Base-by-base conservation (phyloP, 2,888 invertebrate genomes). In the Terebella lapidaria region DNA sequence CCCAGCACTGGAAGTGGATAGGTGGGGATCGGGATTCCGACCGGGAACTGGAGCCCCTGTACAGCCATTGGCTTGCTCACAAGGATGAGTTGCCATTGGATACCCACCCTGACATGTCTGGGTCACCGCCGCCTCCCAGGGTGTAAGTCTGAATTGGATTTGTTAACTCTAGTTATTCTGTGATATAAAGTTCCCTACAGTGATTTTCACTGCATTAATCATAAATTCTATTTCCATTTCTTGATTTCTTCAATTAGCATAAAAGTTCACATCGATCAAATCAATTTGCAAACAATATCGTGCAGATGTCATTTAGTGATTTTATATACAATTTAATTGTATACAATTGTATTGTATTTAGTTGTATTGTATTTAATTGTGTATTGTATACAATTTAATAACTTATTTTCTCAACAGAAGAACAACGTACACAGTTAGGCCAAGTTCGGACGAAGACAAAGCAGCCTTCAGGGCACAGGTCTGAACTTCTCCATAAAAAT, bases 21-120 rank as follows among this genome's bases (percentile, higher is more conserved):
- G 94, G 94, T 1, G 92, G 92, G 3, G 94, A 94, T 0, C 84
- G 94, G 3, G 94, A 95, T 78, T 15, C 46, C 3, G 94, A 94
- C 79, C 10, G 58, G 1, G 85, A 89, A 46, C 82, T 94, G 18
- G 83, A 86, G 3, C 85, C 87, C 2, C 81, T 94, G 57, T 92
- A 90, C 74, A 86, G 87, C 63, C 87, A 88, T 69, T 94, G 94
- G 90, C 81, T 92, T 67, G 75, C 77, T 54, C 74, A 74, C 59
- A 26, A 52, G 5, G 56, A 60, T 55, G 74, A 73, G 61, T 75
- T 74, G 61, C 75, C 73, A 54, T 74, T 75, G 20, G 70, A 76
- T n/a, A 62, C 72, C 25, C 62, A 70, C 20, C 78, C 74, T 56
- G 66, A 71, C n/a, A 67, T 68, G 28, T 73, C 76, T 61, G 74